Conservation (phyloP, 2,888 invertebrate species). For the Drosophila antonietae region DNA sequence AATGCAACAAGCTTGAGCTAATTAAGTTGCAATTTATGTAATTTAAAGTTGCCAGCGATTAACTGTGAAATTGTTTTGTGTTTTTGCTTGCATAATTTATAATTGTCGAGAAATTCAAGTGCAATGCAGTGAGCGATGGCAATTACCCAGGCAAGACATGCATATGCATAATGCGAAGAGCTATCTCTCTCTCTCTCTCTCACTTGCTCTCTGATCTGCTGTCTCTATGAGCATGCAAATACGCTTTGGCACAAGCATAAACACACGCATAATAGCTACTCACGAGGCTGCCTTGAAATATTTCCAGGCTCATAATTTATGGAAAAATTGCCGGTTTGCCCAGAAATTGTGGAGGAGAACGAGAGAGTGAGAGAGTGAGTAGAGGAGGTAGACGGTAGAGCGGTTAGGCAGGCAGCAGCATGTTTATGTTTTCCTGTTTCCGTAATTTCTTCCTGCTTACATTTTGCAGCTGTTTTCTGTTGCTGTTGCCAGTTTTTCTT, state of each 20-base stretch:
- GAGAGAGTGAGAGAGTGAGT: background rate
- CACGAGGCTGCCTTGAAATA: constrained; percentile 69
- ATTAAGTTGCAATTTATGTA: constrained; percentile 9
- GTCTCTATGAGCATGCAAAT: constrained; percentile 45
- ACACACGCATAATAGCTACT: constrained; percentile 64
- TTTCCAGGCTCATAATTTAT: constrained; percentile 72
- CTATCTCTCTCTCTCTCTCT: background rate
- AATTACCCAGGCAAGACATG: constrained; percentile 43
- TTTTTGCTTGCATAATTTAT: constrained; percentile 38
- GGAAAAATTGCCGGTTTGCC: constrained; percentile 59
- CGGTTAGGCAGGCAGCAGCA: constrained; percentile 59
- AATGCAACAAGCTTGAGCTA: background rate
- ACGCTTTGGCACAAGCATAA: constrained; percentile 24
- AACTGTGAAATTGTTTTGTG: constrained; percentile 1
- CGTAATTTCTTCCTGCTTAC: constrained; percentile 76
- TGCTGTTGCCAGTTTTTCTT: constrained; percentile 32
- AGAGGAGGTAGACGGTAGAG: background rate
- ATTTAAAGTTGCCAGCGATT: background rate
- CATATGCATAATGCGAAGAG: constrained; percentile 63
- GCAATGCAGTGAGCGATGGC: constrained; percentile 46
- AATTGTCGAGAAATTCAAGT: constrained; percentile 53
- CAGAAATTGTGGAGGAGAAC: background rate
- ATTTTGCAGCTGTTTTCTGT: constrained; percentile 47
- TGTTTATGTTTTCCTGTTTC: constrained; percentile 80
- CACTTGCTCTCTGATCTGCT: background rate